A percentile compares a stretch with the other conserved stretches of the same genome.
These are phyloP conservation scores for Epinephelus fuscoguttatus DNA, from an alignment of 2,113 vertebrate species.

Conservation along the genomic window DNA sequence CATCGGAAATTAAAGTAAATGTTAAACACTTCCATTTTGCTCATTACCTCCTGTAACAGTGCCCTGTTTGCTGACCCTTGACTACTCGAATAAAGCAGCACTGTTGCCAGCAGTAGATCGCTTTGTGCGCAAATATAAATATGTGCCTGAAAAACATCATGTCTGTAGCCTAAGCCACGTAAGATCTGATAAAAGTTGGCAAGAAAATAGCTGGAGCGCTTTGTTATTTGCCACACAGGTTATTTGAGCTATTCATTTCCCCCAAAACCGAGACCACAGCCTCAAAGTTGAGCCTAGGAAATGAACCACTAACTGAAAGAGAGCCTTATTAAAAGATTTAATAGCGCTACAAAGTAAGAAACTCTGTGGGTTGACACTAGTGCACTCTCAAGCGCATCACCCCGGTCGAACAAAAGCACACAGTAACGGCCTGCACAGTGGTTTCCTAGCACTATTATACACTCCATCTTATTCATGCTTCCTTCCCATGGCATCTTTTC, in stretches of 20 bases:
- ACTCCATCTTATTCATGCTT: conserved; percentile 7
- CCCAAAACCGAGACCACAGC: background rate
- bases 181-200: background rate
- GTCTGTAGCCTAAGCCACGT: no score
- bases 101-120: background rate
- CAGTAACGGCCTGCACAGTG: conserved; percentile 13
- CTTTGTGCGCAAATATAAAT: conserved; percentile 2
- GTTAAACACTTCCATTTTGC: conserved; percentile 7
- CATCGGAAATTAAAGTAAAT: background rate
- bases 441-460: background rate
- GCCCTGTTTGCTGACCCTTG: background rate
- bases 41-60: conserved; percentile 11
- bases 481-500: background rate
- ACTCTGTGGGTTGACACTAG: conserved; percentile 31
- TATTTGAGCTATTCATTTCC: conserved; percentile 12
- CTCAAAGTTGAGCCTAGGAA: conserved; percentile 25
- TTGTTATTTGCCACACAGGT: background rate
- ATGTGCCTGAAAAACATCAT: background rate
- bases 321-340: conserved; percentile 44
- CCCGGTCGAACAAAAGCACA: conserved; percentile 21
- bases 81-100: background rate
- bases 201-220: no score
- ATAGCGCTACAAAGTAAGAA: conserved; percentile 20
- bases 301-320: conserved; percentile 23
- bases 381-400: conserved; percentile 6